phyloP scores from a whole-genome alignment of 2,888 invertebrate species.

The Sclerodermus sp. region DNA sequence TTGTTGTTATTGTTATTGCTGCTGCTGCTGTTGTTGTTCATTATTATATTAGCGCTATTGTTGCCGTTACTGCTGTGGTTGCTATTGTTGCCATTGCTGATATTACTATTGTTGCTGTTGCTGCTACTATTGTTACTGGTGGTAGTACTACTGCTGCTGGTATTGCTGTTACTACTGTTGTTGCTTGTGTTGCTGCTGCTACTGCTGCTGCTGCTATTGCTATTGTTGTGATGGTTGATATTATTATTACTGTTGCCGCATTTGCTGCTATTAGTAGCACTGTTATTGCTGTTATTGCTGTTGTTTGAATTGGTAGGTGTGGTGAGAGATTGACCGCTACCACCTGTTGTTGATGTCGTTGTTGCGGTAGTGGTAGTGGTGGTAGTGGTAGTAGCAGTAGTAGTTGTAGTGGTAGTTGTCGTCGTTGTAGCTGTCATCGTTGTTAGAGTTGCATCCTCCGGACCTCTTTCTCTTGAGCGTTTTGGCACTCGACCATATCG shows the following conservation, averaged over 20 bases:
- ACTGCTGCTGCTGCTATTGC: conserved; percentile 20
- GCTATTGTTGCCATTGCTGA: conserved; percentile 24
- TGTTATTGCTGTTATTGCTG: conserved; percentile 43
- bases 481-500: conserved; percentile 96
- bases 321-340: background rate
- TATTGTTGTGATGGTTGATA: conserved; percentile 41
- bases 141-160: conserved; percentile 2
- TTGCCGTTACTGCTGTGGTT: conserved; percentile 6
- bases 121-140: conserved; percentile 15
- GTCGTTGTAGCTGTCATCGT: conserved; percentile 51
- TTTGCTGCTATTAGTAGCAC: background rate
- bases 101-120: conserved; percentile 23
- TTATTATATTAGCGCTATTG: background rate
- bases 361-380: conserved; percentile 34
- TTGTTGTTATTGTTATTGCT: conserved; percentile 17
- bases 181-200: background rate
- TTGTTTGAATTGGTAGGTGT: conserved; percentile 39
- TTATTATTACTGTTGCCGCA: background rate
- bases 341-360: conserved; percentile 52
- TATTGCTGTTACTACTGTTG: conserved; percentile 5
- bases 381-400: conserved; percentile 8
- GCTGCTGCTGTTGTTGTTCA: conserved; percentile 4
- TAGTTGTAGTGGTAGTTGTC: conserved; percentile 32
- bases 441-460: conserved; percentile 61
- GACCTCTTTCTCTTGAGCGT: conserved; percentile 79